phyloP scores from a whole-genome alignment of 1,140 invertebrate genomes.

The Trachelipus rathkii region DNA sequence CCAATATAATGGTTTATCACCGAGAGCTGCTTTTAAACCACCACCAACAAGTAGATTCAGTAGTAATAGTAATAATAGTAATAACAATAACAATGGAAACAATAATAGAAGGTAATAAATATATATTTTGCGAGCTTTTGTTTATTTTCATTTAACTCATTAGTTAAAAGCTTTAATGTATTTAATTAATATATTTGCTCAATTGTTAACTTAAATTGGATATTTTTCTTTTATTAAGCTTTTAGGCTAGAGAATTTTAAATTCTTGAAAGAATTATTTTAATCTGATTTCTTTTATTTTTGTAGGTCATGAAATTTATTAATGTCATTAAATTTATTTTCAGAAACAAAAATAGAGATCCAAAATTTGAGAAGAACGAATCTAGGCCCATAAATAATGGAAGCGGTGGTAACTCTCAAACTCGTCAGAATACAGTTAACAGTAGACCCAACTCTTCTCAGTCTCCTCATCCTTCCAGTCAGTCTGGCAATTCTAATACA shows the following conservation, averaged over 20 bases:
- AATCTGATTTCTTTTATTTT: no score
- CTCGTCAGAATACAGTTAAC: neutral
- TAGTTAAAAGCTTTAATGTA: no score
- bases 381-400: neutral
- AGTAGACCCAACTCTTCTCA: conserved; percentile 27
- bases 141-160: no score
- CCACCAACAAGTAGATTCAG: conserved; percentile 31
- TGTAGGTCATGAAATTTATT: no score
- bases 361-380: neutral
- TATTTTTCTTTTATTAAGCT: no score
- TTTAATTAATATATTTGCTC: no score
- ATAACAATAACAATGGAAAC: conserved; percentile 39
- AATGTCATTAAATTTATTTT: neutral
- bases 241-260: no score
- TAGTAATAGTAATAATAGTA: conserved; percentile 42
- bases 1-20: conserved; percentile 68
- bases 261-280: no score
- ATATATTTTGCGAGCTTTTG: no score
- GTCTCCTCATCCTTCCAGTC: conserved; percentile 24
- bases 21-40: conserved; percentile 59
- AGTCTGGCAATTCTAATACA: neutral
- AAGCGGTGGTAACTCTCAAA: neutral
- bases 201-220: no score
- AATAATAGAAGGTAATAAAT: conserved; percentile 14
- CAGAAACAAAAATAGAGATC: conserved; percentile 18